Evolutionary conservation across 2,888 invertebrate genomes (phyloP).

Genomic region (Globia sparganii): DNA sequence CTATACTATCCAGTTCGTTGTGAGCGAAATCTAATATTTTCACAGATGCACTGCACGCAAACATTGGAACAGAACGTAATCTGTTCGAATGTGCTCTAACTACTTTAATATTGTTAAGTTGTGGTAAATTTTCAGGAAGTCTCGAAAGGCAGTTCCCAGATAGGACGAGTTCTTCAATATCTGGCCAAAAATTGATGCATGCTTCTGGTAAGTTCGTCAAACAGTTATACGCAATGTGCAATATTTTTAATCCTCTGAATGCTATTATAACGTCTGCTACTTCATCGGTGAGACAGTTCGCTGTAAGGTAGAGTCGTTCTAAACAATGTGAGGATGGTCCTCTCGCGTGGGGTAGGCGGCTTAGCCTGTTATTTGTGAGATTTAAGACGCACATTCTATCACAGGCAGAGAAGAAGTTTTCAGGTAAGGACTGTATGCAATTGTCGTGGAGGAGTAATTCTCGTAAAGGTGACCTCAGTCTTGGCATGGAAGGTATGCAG

Average conservation of each 20-base stretch:
- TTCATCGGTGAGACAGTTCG: constrained; percentile 94
- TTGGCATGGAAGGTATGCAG: constrained; percentile 93
- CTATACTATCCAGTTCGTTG: constrained; percentile 95
- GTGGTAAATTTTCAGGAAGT: constrained; percentile 94
- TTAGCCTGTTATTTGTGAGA: constrained; percentile 94
- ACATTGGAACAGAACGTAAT: constrained; percentile 93
- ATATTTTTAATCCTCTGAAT: constrained; percentile 91
- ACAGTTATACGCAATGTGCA: constrained; percentile 95
- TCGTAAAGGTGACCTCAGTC: constrained; percentile 91
- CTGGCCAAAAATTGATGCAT: constrained; percentile 94
- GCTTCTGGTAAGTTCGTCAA: constrained; percentile 93
- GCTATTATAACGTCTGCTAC: constrained; percentile 92
- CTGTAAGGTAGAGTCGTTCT: constrained; percentile 93
- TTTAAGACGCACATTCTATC: constrained; percentile 93
- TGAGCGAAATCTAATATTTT: constrained; percentile 96
- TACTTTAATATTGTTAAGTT: constrained; percentile 93
- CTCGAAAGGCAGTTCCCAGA: constrained; percentile 95
- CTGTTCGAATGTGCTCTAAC: constrained; percentile 96
- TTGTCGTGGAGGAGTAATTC: constrained; percentile 95
- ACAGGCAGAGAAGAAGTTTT: constrained; percentile 93
- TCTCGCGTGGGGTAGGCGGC: constrained; percentile 92
- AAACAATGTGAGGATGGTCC: constrained; percentile 91
- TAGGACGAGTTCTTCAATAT: constrained; percentile 95
- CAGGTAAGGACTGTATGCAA: constrained; percentile 93
- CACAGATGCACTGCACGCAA: constrained; percentile 93